A percentile compares a stretch with the other conserved stretches of the same genome.
phyloP scores from a whole-genome alignment of 2,888 invertebrate genomes.

The Tortrix viridana region DNA sequence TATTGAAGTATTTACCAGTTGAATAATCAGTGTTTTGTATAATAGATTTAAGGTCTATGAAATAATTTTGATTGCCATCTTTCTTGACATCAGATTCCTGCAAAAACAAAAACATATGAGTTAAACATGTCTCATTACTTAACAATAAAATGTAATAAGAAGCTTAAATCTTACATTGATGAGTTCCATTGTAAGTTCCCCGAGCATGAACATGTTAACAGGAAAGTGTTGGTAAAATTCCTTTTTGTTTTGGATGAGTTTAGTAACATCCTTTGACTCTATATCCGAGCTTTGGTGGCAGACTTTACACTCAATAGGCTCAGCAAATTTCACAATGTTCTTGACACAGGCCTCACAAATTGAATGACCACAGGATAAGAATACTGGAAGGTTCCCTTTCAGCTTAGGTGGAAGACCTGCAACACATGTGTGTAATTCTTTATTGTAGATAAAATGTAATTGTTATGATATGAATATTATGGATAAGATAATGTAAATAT shows the following conservation, averaged over 20 bases:
- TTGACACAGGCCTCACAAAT: slow-evolving; percentile 87
- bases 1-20: slow-evolving; percentile 53
- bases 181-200: slow-evolving; percentile 61
- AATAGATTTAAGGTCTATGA: slow-evolving; percentile 61
- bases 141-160: neutral
- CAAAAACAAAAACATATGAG: slow-evolving; percentile 22
- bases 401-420: slow-evolving; percentile 44
- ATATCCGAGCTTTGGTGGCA: slow-evolving; percentile 69
- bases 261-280: slow-evolving; percentile 46
- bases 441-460: too few species aligned
- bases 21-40: slow-evolving; percentile 52
- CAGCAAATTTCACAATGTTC: slow-evolving; percentile 61
- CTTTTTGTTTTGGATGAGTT: slow-evolving; percentile 51
- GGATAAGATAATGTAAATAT: neutral
- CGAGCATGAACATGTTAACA: slow-evolving; percentile 66
- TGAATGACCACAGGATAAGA: slow-evolving; percentile 87
- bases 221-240: slow-evolving; percentile 65
- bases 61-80: slow-evolving; percentile 50
- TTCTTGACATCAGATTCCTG: slow-evolving; percentile 36
- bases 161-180: slow-evolving; percentile 54
- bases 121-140: too few species aligned
- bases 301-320: slow-evolving; percentile 76
- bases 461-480: too few species aligned
- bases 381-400: slow-evolving; percentile 79
- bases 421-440: slow-evolving; percentile 3